These are phyloP conservation scores for Andrena cerasifolii DNA, from an alignment of 1,140 invertebrate species.

Conservation along the genomic window DNA sequence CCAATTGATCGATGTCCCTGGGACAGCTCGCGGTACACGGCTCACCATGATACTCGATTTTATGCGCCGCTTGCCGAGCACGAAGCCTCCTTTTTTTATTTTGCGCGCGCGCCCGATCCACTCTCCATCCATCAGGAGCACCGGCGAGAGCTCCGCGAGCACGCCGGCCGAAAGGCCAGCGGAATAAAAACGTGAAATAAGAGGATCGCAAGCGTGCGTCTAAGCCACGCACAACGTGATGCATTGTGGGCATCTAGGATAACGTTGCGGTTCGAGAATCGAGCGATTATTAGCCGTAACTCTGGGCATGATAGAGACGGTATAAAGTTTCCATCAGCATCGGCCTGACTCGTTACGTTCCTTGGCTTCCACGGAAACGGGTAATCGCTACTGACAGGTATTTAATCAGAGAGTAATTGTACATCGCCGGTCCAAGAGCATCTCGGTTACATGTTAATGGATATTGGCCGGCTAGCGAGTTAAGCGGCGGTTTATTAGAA, in stretches of 20 bases:
- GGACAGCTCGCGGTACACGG: constrained; percentile 23
- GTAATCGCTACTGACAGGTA: background rate
- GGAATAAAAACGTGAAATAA: background rate
- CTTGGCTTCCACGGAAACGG: constrained; percentile 12
- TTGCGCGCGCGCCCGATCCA: background rate
- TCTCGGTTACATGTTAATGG: background rate
- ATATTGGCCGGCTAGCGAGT: background rate
- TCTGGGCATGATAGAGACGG: background rate
- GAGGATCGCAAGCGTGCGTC: background rate
- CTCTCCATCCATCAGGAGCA: constrained; percentile 25
- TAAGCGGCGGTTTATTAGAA: background rate
- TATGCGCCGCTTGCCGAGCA: constrained; percentile 27
- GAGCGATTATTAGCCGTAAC: background rate
- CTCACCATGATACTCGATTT: constrained; percentile 49
- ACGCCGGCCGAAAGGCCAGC: background rate
- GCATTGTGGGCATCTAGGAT: background rate
- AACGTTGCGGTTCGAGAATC: background rate
- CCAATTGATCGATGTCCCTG: constrained; percentile 44
- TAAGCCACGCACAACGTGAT: background rate
- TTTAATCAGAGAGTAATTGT: constrained; percentile 15
- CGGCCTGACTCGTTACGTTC: constrained; percentile 1
- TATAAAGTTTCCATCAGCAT: background rate
- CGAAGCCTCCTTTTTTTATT: background rate
- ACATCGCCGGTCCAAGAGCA: background rate
- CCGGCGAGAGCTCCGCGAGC: background rate